phyloP scores from a whole-genome alignment of 2,113 vertebrate species.

The Toxostoma redivivum region DNA sequence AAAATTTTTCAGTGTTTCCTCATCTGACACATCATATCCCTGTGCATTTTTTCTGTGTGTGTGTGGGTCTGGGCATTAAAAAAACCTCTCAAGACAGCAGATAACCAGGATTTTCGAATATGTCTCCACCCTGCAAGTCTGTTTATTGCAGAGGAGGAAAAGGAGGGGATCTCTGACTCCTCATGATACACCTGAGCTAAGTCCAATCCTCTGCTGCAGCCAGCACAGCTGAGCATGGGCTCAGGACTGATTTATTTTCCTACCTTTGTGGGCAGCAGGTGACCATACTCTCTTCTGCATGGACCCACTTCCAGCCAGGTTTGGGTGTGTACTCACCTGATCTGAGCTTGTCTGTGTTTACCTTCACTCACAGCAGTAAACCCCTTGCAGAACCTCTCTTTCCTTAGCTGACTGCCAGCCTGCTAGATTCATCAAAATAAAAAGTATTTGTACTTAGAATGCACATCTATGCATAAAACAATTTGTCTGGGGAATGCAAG shows the following conservation, averaged over 20 bases:
- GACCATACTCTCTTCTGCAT: background rate
- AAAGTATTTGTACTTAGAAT: background rate
- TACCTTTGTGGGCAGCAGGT: background rate
- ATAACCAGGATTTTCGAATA: background rate
- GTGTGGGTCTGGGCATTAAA: background rate
- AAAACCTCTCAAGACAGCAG: accelerated
- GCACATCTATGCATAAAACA: background rate
- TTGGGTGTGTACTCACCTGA: background rate
- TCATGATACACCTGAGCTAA: background rate
- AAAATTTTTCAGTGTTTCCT: background rate
- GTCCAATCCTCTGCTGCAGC: background rate
- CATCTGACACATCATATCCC: background rate
- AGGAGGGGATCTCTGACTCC: background rate
- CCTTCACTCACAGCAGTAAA: background rate
- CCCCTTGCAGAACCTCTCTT: background rate
- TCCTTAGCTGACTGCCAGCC: background rate
- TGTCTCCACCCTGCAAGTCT: background rate
- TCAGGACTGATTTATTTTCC: background rate
- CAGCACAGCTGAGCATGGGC: background rate
- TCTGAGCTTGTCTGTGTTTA: background rate
- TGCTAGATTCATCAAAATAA: background rate
- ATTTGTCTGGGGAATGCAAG: background rate
- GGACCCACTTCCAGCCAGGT: background rate
- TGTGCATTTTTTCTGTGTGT: background rate
- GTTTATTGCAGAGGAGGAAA: background rate